Evolutionary conservation across 2,888 invertebrate genomes (phyloP), one percentile per base, ranked within the genome.

Genomic region (Aquatica leii): DNA sequence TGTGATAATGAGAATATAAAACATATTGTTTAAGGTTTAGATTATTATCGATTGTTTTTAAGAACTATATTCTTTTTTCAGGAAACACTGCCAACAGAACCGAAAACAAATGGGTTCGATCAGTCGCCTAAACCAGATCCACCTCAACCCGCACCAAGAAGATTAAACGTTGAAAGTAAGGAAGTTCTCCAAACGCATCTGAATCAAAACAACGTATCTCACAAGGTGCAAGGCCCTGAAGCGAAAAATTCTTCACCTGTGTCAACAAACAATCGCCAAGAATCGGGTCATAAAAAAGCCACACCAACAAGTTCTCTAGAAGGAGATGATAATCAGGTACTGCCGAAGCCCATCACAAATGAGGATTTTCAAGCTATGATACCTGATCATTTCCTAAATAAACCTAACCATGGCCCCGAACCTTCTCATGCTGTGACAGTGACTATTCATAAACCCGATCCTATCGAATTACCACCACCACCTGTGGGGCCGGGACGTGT

Each of bases 331-430:
- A 79, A 77, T 75, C 83, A 83, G 83, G 83, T 84, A 82, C 80
- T 82, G 71, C 87, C 91, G 84, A 89, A 91, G 85, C 93, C 94
- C 82, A 90, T 94, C 86, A 94, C 94, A 85, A 94, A 90, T 87
- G 94, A 93, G 86, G 94, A 95, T 85, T 95, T 94, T 88, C 93
- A 94, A 89, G 93, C 94, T 85, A 93, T 95, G 94, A 94, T 94
- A 78, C 94, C 95, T 77, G 90, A 93, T 80, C 94, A 93, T 85
- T 95, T 94, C 89, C 89, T 93, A 72, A 78, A 78, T 66, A 67
- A 71, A 64, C 68, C 72, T 43, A 53, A 80, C 80, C 73, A 81
- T 50, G 52, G 66, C 58, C 46, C 69, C 54, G 65, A 69, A 59
- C 68, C 68, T 58, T 53, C 68, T 65, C 74, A 76, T 69, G 83